phyloP scores from a whole-genome alignment of 2,797 vertebrate genomes.

The Ispidina lecontei region DNA sequence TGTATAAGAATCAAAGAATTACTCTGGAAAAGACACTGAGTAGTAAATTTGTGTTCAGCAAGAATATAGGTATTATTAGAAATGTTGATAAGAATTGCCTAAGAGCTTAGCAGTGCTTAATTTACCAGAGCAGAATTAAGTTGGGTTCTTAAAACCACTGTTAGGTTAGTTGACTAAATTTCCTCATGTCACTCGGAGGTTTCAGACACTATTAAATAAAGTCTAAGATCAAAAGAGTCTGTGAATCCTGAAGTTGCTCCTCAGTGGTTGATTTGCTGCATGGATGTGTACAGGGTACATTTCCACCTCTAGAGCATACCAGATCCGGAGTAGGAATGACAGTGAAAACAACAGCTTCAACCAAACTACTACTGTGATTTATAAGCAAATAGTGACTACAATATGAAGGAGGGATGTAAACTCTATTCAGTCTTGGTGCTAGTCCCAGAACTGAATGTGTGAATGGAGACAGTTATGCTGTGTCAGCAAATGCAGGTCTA shows the following conservation, averaged over 20 bases:
- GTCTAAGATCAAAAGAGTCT: neutral
- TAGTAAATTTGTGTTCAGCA: constrained; percentile 42
- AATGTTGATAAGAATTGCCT: constrained; percentile 13
- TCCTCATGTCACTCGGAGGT: neutral
- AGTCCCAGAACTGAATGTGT: neutral
- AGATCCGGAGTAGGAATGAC: neutral
- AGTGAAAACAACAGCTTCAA: neutral
- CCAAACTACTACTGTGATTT: neutral
- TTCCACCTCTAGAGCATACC: neutral
- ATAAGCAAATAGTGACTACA: neutral
- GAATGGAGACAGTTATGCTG: neutral
- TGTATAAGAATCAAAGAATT: neutral
- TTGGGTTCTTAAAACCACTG: neutral
- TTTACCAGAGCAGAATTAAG: constrained; percentile 49
- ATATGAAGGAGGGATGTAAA: neutral
- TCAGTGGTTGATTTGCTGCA: neutral
- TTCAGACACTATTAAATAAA: constrained; percentile 18
- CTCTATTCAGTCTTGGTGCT: neutral
- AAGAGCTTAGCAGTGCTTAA: constrained; percentile 51
- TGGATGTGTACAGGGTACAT: neutral
- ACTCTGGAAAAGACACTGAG: neutral
- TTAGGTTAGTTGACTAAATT: constrained; percentile 31
- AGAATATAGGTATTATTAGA: neutral
- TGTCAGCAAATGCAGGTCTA: neutral
- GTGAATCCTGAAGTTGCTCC: neutral